Evolutionary conservation across 2,888 invertebrate genomes (phyloP).

Genomic region (Notodonta dromedarius): DNA sequence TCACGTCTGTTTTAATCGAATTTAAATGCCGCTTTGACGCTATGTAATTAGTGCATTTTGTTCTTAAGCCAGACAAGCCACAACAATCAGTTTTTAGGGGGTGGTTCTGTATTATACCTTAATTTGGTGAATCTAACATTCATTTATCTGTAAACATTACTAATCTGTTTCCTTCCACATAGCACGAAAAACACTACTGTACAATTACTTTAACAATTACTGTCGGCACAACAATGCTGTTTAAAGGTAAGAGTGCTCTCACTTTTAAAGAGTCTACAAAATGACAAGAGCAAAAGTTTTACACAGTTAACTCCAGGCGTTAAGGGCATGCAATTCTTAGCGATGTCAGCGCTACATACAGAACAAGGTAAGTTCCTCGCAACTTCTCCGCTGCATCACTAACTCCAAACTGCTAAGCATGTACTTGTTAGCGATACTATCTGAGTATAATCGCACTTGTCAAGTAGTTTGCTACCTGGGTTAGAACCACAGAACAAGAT

Average conservation of each 20-base stretch:
- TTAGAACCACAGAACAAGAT: neutral
- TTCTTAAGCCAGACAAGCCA: neutral
- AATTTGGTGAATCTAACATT: neutral
- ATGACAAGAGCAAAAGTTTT: neutral
- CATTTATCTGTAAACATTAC: too few species aligned
- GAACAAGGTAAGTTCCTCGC: neutral
- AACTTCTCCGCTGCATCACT: neutral
- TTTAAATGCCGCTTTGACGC: constrained; percentile 3
- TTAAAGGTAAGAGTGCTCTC: neutral
- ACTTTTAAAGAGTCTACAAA: neutral
- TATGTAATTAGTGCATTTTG: neutral
- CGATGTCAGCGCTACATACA: neutral
- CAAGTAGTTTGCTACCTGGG: neutral
- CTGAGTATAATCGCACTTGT: neutral
- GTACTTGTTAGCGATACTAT: neutral
- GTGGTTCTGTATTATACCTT: neutral
- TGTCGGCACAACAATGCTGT: too few species aligned
- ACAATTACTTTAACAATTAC: too few species aligned
- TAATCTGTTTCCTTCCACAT: too few species aligned
- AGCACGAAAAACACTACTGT: too few species aligned
- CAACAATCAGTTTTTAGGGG: neutral
- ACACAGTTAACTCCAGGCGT: neutral
- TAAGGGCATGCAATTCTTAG: neutral
- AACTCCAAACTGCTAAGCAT: neutral
- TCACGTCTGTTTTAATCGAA: neutral